Evolutionary conservation across 64 coral and sea anemone genomes (phyloP).

Genomic region (Pocillopora verrucosa): DNA sequence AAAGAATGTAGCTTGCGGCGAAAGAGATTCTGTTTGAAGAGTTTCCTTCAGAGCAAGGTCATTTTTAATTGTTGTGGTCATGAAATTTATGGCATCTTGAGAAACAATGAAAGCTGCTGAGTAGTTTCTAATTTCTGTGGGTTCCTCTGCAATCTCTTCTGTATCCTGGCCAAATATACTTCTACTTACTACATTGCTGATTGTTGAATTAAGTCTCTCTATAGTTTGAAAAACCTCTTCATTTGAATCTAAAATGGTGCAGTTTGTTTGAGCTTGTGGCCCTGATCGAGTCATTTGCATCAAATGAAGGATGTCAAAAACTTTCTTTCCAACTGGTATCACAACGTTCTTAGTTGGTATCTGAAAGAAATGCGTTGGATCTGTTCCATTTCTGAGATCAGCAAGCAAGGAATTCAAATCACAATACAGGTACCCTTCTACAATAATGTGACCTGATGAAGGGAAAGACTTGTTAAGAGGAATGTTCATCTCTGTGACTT

Average conservation of each 20-base stretch:
- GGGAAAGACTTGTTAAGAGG: slow-evolving; percentile 2
- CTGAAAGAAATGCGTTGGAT: too few species aligned
- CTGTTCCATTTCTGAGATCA: neutral
- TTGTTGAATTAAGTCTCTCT: neutral
- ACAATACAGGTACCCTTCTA: neutral
- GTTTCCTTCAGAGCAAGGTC: neutral
- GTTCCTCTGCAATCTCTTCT: neutral
- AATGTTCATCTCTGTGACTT: neutral
- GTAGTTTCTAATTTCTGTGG: neutral
- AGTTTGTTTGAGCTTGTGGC: neutral
- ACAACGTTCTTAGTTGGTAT: slow-evolving; percentile 3
- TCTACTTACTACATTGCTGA: neutral
- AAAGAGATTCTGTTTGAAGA: neutral
- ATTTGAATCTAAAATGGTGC: neutral
- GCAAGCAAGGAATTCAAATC: slow-evolving; percentile 12
- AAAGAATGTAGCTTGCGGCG: neutral
- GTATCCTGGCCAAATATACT: neutral
- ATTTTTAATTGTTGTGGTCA: neutral
- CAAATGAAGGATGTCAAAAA: slow-evolving; percentile 16
- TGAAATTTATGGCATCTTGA: slow-evolving; percentile 16
- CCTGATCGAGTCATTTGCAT: neutral
- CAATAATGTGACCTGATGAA: slow-evolving; percentile 27
- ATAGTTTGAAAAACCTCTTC: slow-evolving; percentile 11
- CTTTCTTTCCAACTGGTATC: neutral
- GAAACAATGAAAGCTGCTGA: slow-evolving; percentile 24